Evolutionary conservation across 2,113 vertebrate species (phyloP), one percentile per base, ranked within the genome.

Genomic region (Alaudala cheleensis): DNA sequence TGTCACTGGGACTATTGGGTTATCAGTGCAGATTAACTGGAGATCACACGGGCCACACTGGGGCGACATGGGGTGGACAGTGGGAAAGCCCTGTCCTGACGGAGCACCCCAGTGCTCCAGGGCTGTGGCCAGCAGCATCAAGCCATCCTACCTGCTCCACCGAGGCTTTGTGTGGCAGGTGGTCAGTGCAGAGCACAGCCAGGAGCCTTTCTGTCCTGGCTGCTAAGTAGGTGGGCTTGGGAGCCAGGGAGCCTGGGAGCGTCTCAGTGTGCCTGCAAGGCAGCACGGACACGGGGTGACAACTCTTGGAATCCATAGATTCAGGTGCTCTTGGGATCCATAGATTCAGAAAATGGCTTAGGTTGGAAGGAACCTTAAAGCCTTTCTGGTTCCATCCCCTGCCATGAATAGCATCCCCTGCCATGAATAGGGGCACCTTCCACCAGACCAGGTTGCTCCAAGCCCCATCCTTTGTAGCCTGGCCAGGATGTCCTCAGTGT

Each of bases 251-350:
- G 23, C 19, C 25, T 26, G 12, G n/a, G 20, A 18, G 31, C 53
- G 21, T 37, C 42, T 62, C 56, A n/a, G 7, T 0, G 0, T 51
- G 31, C 31, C 39, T 40, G 20, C 29, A 47, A 61, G 23, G 34
- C 33, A 24, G 49, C 25, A 14, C 0, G 1, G 56, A 16, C 14
- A 6, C 0, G 6, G 81, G 24, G 19, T 14, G 22, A 6, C 60
- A 74, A 26, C 25, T 66, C 19, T n/a, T 60, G 74, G 33, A n/a
- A n/a, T n/a, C n/a, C n/a, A n/a, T n/a, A n/a, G 22, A 56, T 47
- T 70, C 40, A 37, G 39, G 44, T 29, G 28, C 40, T 85, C 54
- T 26, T 20, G 50, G 25, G 9, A 76, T 44, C 31, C 56, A 16
- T 2, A 24, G 24, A 10, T 34, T 26, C 37, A 42, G 17, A 25